Conservation (phyloP, 2,113 vertebrate species). For the Irena cyanogastra region DNA sequence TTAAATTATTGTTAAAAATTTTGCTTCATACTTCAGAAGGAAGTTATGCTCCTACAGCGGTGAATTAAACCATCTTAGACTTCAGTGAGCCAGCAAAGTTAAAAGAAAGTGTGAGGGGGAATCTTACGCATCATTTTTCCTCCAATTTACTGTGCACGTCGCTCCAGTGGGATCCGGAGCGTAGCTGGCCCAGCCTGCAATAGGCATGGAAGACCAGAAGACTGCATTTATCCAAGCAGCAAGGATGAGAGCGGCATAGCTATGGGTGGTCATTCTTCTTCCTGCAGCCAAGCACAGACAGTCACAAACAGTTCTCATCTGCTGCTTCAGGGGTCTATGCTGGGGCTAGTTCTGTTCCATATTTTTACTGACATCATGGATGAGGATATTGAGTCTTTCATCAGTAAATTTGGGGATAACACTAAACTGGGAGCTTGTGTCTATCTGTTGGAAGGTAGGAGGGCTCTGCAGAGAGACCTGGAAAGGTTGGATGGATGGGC, state of each 20-base stretch:
- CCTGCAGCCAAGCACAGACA: constrained; percentile 69
- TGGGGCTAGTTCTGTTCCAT: no score
- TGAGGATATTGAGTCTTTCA: no score
- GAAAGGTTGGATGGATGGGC: no score
- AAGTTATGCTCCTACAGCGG: no score
- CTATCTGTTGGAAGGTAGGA: no score
- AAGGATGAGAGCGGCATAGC: constrained; percentile 82
- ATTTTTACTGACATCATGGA: no score
- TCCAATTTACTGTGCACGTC: constrained; percentile 96
- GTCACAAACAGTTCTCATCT: neutral
- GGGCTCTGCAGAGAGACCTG: no score
- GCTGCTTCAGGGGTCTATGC: no score
- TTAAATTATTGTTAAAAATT: neutral
- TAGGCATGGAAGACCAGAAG: constrained; percentile 93
- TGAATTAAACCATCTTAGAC: neutral
- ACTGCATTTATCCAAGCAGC: constrained; percentile 93
- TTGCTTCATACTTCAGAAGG: neutral
- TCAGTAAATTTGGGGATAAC: no score
- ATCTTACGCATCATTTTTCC: constrained; percentile 87
- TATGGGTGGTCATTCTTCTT: constrained; percentile 82
- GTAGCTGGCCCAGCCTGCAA: constrained; percentile 90
- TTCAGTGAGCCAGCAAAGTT: neutral
- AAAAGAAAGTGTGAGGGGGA: neutral
- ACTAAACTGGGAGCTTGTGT: no score
- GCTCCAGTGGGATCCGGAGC: constrained; percentile 94